Evolutionary conservation across 2,888 invertebrate species (phyloP).

Genomic region (Odontocerum albicorne): DNA sequence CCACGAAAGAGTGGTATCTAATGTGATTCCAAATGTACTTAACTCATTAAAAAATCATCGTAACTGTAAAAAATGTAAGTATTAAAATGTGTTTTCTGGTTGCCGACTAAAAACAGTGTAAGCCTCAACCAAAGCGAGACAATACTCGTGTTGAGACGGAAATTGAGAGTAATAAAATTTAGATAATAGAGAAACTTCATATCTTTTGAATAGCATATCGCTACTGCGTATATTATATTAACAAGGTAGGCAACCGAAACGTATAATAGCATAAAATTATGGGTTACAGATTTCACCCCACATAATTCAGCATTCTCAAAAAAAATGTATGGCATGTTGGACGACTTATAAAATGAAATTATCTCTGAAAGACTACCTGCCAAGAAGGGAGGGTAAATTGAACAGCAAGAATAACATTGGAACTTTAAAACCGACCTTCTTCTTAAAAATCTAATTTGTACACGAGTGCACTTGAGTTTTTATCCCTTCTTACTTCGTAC

Average conservation of each 20-base stretch:
- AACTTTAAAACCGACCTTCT: neutral
- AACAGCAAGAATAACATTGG: constrained; percentile 2
- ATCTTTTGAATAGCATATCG: too few relatives aligned
- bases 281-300: constrained; percentile 16
- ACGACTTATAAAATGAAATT: constrained; percentile 10
- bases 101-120: too few relatives aligned
- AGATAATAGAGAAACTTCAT: too few relatives aligned
- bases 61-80: too few relatives aligned
- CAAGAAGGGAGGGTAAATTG: constrained; percentile 11
- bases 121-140: too few relatives aligned
- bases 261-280: neutral
- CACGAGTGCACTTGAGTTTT: constrained; percentile 8
- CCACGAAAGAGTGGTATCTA: too few relatives aligned
- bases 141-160: too few relatives aligned
- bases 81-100: too few relatives aligned
- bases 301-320: neutral
- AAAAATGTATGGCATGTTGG: constrained; percentile 4
- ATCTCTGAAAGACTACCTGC: constrained; percentile 9
- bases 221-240: neutral
- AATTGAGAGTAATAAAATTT: too few relatives aligned
- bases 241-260: neutral
- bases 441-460: constrained; percentile 18
- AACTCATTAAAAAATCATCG: too few relatives aligned
- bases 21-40: too few relatives aligned
- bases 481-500: constrained; percentile 1